These are phyloP conservation scores for Poicephalus gulielmi DNA, from an alignment of 2,113 vertebrate genomes.

Conservation along the genomic window DNA sequence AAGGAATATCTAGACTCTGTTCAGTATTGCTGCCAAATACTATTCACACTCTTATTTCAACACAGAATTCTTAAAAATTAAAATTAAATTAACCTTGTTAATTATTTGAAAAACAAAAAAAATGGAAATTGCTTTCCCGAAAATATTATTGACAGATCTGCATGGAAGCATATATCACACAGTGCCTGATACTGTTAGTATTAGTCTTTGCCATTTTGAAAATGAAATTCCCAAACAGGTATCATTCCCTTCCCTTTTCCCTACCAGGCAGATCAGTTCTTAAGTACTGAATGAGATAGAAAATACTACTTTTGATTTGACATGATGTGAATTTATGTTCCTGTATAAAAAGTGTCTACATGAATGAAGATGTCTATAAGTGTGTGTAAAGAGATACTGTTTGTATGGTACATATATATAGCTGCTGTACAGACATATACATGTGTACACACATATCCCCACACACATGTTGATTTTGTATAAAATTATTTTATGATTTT, in stretches of 20 bases:
- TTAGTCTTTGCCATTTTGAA: not conserved
- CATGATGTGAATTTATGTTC: not conserved
- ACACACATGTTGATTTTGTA: not conserved
- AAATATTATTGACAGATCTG: not conserved
- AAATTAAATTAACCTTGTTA: slow-evolving; percentile 44
- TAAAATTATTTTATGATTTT: not conserved
- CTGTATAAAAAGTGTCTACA: not conserved
- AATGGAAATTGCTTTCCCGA: slow-evolving; percentile 14
- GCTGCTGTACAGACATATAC: not conserved
- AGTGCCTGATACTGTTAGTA: not conserved
- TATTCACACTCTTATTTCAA: slow-evolving; percentile 53
- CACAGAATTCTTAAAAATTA: slow-evolving; percentile 18
- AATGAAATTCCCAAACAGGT: not conserved
- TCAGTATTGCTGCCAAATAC: slow-evolving; percentile 37
- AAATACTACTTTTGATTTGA: not conserved
- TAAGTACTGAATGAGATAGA: not conserved
- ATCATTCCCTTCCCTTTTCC: not conserved
- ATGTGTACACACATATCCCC: fast-evolving
- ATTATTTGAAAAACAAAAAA: not conserved
- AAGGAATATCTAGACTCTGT: not conserved
- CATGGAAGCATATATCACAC: not conserved
- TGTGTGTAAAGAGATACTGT: not conserved
- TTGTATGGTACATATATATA: not conserved
- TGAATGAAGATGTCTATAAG: not conserved
- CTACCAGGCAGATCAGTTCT: not conserved